Evolutionary conservation across 2,888 invertebrate genomes (phyloP).

Genomic region (Ornithoptera priamus): DNA sequence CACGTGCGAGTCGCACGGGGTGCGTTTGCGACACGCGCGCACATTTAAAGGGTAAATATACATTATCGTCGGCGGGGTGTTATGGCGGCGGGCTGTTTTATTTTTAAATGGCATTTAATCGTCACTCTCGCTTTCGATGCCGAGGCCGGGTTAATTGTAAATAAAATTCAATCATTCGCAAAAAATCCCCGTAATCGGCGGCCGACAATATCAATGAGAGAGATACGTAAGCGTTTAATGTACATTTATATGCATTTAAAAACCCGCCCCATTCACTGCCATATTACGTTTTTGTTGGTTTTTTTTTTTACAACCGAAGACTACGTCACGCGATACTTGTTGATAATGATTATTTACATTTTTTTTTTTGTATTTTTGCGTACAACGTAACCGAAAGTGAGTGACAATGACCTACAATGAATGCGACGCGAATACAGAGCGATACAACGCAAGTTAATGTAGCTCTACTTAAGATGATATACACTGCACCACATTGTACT

Average conservation of each 20-base stretch:
- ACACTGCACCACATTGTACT: too few relatives aligned
- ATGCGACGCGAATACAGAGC: neutral
- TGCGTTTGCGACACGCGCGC: too few relatives aligned
- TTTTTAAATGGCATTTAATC: constrained; percentile 79
- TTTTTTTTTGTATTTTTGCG: constrained; percentile 12
- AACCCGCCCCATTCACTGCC: constrained; percentile 35
- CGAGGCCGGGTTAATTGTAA: constrained; percentile 76
- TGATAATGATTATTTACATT: constrained; percentile 24
- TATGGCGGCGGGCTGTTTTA: constrained; percentile 71
- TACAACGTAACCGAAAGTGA: neutral
- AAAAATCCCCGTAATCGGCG: constrained; percentile 74
- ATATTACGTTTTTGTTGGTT: constrained; percentile 12
- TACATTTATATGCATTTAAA: constrained; percentile 45
- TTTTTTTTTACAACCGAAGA: constrained; percentile 22
- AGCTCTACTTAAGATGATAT: too few relatives aligned
- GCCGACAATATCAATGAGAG: constrained; percentile 73
- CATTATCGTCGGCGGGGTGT: constrained; percentile 49
- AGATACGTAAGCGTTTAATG: constrained; percentile 48
- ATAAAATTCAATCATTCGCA: constrained; percentile 79
- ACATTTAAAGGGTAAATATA: neutral
- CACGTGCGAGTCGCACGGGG: too few relatives aligned
- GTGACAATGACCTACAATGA: constrained; percentile 20
- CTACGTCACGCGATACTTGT: constrained; percentile 25
- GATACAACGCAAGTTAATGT: neutral
- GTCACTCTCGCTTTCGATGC: constrained; percentile 74